phyloP scores from a whole-genome alignment of 1,140 invertebrate species.

The Drosophila equinoxialis region DNA sequence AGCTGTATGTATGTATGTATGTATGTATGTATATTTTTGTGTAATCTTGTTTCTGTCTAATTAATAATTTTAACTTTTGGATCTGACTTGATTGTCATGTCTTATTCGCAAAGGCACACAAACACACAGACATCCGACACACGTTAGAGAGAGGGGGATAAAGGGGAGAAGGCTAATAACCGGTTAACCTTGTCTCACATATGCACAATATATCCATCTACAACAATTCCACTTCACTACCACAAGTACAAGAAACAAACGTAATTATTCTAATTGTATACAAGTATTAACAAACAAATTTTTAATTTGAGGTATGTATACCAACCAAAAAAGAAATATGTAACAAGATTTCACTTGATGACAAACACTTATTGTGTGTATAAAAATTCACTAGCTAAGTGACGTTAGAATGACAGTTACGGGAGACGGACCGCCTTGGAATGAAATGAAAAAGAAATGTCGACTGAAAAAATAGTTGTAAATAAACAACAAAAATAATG shows the following conservation, averaged over 20 bases:
- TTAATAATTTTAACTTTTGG: slow-evolving; percentile 23
- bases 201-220: slow-evolving; percentile 10
- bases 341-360: slow-evolving; percentile 14
- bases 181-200: slow-evolving; percentile 57
- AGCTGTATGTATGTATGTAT: too few relatives aligned
- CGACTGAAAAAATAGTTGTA: background rate
- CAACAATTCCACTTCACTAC: slow-evolving; percentile 32
- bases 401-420: background rate
- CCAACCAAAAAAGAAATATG: slow-evolving; percentile 15
- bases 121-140: slow-evolving; percentile 10
- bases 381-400: background rate
- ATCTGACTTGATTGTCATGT: background rate
- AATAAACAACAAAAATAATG: slow-evolving; percentile 23
- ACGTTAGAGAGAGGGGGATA: background rate
- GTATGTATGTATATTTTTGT: background rate
- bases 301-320: background rate
- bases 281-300: background rate
- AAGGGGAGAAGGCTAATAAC: slow-evolving; percentile 26
- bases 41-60: background rate
- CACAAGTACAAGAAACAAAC: slow-evolving; percentile 42
- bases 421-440: background rate
- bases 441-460: background rate
- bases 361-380: background rate
- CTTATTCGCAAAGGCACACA: slow-evolving; percentile 23
- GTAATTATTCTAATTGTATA: slow-evolving; percentile 35